Evolutionary conservation across 2,888 invertebrate species (phyloP), one percentile per base, ranked within the genome.

Genomic region (Acanthosoma haemorrhoidale): DNA sequence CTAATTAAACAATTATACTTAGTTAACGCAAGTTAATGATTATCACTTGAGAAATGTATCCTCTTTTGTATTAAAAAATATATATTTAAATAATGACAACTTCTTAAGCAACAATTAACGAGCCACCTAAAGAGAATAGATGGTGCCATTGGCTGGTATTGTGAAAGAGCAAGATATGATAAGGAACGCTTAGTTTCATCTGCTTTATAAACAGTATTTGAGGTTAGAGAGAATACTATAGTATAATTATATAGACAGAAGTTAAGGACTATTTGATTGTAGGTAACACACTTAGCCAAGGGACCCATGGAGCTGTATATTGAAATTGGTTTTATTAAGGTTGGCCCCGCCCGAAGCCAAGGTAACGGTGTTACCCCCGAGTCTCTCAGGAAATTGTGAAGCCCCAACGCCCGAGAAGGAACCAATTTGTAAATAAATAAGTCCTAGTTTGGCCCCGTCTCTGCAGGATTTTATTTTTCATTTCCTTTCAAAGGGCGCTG

Each of bases 401-500:
- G 41, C 29, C 36, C 36, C 38, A 34, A 34, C 25, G 39, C 21
- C n/a, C 16, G n/a, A 25, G 38, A 64, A 64, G 25, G 64, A 43
- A 43, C 29, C 64, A 64, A 64, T 64, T 64, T 64, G 39, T 9
- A 64, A 64, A 64, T 64, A 64, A 64, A 64, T 64, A 64, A 64
- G 31, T 64, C 59, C 59, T 64, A 64, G 64, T 64, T 64, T 64
- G 43, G 29, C 41, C 34, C n/a, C 34, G n/a, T 38, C 64, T 43
- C 41, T n/a, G 25, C 64, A 29, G 13, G 18, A 8, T 64, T 64
- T 64, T 64, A 64, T 64, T 64, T 43, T 64, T 64, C 64, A 64
- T 64, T 64, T 64, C 64, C 64, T 43, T 41, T 64, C 31, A 39
- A 64, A 64, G 61, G 36, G 21, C n/a, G 18, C 21, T 18, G 8